Evolutionary conservation across 2,888 invertebrate species (phyloP), one percentile per base, ranked within the genome.

Genomic region (Rhamphomyia laevipes): DNA sequence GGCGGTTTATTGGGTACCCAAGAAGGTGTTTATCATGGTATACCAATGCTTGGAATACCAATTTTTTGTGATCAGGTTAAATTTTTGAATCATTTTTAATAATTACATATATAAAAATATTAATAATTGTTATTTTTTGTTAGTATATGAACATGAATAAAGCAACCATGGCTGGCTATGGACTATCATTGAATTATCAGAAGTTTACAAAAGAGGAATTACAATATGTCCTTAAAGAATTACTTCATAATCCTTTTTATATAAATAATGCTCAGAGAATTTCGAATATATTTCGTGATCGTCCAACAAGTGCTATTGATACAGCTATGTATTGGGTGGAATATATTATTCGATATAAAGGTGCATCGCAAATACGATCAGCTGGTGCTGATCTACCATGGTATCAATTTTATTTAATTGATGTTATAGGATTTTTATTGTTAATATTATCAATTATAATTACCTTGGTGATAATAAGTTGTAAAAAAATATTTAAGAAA

Each of bases 41-140:
- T 73, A 2, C 73, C 74, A 7, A 65, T 74, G 60, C 49, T 74
- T 21, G 72, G 73, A 11, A 65, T 73, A 5, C 74, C 74, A 35
- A 58, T 73, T 45, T 72, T 63, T 52, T 69, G 65, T 15, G 74
- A 74, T 56, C 74, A 73, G 59, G 67, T 64, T n/a, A 27, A 27
- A 27, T 7, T 5, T 7, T 27, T 27, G 9, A 27, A 27, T 27
- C 21, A 21, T 27, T 6, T 27, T 27, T 27, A 6, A 2, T 30
- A 15, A 46, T 43, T 33, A 11, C 38, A 23, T 9, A 45, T 45
- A 16, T 12, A 30, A 13, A 12, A 27, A 12, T n/a, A 6, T 27
- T 17, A 27, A 16, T n/a, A 21, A 27, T 6, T 15, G 4, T 13
- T 31, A 12, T 40, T 17, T 56, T 52, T 16, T 58, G 56, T 27